Evolutionary conservation across 2,797 vertebrate species (phyloP), one percentile per base, ranked within the genome.

Genomic region (Tragelaphus oryx): DNA sequence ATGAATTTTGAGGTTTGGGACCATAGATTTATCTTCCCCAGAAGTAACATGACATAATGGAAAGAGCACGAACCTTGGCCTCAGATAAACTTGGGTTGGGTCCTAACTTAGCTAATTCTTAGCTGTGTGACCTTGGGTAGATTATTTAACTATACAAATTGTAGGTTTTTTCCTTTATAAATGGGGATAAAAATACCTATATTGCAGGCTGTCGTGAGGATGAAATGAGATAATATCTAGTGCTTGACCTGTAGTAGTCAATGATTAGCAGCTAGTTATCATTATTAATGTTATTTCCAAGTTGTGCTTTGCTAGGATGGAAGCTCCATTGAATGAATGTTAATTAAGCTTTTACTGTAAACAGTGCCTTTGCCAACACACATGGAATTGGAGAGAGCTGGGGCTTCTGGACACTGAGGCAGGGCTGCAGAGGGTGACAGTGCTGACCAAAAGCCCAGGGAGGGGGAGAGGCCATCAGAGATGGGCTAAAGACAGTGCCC

Each of bases 41-140:
- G 74, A 20, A 48, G 46, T 85, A n/a, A 82, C 7, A 44, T 89
- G 90, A 93, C 28, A 0, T 89, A 52, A 83, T 96, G 26, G 95
- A 88, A 90, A 94, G 57, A 94, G 13, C 52, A 8, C 8, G 44
- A 75, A 57, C 50, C n/a, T 87, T 86, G 59, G 78, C 88, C 91
- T 95, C 57, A 55, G 57, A 87, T 81, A 68, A 87, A 83, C 87
- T 75, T 81, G 88, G 48, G 22, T 48, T 81, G 8, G 50, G 48
- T 79, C 82, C 80, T 94, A 52, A 83, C 44, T 92, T 78, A 95
- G 93, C 55, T 83, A n/a, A 93, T 91, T 84, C 87, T 91, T 96
- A 96, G 71, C 85, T 68, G 6, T 82, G n/a, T 93, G 74, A 92
- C 84, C 81, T 90, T 94, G n/a, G 74, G 28, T 71, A 89, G 44